These are phyloP conservation scores for Paracanthobrama guichenoti DNA, from an alignment of 2,113 vertebrate genomes.

Conservation along the genomic window DNA sequence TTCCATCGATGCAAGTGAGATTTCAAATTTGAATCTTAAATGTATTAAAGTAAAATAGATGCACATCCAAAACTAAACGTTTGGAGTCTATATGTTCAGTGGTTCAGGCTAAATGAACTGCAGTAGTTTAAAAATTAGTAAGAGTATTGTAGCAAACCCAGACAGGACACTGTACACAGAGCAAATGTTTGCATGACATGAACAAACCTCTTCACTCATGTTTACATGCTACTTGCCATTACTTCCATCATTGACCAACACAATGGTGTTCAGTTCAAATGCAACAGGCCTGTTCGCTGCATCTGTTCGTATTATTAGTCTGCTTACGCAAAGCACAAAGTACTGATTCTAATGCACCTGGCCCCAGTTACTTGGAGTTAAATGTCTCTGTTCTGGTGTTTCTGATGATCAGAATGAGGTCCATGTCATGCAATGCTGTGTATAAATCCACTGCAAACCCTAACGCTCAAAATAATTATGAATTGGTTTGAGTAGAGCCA, in stretches of 20 bases:
- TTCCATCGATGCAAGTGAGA: background rate
- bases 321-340: background rate
- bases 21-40: background rate
- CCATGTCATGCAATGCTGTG: too few relatives aligned
- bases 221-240: background rate
- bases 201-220: background rate
- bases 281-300: background rate
- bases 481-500: too few relatives aligned
- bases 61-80: background rate
- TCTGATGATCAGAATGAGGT: background rate
- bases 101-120: background rate
- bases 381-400: background rate
- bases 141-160: too few relatives aligned
- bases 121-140: background rate
- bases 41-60: background rate
- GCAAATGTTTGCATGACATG: background rate
- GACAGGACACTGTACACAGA: background rate
- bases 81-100: background rate
- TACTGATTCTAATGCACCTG: background rate
- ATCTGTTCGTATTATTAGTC: background rate
- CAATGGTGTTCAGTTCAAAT: background rate
- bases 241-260: background rate
- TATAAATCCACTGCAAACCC: too few relatives aligned
- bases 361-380: too few relatives aligned
- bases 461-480: too few relatives aligned